Evolutionary conservation across 2,113 vertebrate genomes (phyloP), one percentile per base, ranked within the genome.

Genomic region (Trichomycterus rosablanca): DNA sequence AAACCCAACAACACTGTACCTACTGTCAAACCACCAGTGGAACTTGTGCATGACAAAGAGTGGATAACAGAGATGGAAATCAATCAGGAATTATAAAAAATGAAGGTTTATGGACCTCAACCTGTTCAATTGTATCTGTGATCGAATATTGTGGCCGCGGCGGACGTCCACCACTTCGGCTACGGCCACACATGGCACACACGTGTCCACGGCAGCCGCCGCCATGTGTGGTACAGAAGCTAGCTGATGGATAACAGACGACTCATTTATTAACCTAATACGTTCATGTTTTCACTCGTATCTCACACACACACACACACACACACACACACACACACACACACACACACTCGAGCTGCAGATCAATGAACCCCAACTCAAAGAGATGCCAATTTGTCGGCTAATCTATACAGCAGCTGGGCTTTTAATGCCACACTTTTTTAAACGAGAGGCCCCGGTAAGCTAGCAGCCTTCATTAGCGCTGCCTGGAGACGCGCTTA

Each of bases 401-500:
- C 22, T 62, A 62, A 68, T 55, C 59, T 42, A 50, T 57, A 69
- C 42, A 37, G 45, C 53, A 44, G 52, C 59, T 63, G 59, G 54
- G 46, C 28, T 64, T 50, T 65, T 70, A 70, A 70, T 59, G 61
- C 32, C 68, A 52, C 30, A 34, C 52, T 35, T 26, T 39, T 40
- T 24, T 15, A 46, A 24, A 11, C 26, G 15, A 61, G 45, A 49
- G 50, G 54, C 20, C 16, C 5, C 39, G 15, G 18, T 32, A 22
- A 49, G 37, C 59, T 35, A 30, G 46, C 50, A 51, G 40, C 18
- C 49, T 44, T 63, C 59, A 51, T 63, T 51, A 63, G 24, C 7
- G 11, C 43, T 1, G 7, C 48, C 28, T 48, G 30, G 3, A 42
- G 39, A 53, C 49, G 32, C 28, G 32, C 45, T 15, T 37, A 37